Conservation (phyloP, 2,113 vertebrate genomes). For the Sula dactylatra region DNA sequence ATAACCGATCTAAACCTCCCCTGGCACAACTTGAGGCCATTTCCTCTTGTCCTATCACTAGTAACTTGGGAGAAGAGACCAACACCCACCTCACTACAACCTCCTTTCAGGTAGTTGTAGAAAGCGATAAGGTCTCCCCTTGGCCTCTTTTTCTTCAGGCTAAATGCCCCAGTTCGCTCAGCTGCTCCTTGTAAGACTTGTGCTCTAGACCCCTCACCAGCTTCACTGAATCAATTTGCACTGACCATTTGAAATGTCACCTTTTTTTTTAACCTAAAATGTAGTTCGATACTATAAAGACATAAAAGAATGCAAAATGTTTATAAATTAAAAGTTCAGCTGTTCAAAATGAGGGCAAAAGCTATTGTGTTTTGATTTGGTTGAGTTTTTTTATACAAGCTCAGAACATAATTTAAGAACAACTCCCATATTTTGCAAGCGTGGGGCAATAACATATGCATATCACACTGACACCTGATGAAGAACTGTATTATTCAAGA, state of each 20-base stretch:
- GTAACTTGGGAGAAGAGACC: too few relatives aligned
- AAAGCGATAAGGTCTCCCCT: too few relatives aligned
- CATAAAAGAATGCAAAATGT: not conserved
- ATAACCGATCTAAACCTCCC: too few relatives aligned
- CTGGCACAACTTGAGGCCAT: too few relatives aligned
- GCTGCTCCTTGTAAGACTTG: too few relatives aligned
- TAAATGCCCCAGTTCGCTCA: too few relatives aligned
- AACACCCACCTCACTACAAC: too few relatives aligned
- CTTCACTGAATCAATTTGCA: not conserved
- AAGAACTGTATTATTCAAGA: not conserved
- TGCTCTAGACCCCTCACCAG: too few relatives aligned
- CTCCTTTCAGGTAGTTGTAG: too few relatives aligned
- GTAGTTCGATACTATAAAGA: not conserved
- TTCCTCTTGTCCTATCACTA: too few relatives aligned
- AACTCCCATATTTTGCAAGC: not conserved
- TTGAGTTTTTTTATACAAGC: not conserved
- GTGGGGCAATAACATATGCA: not conserved
- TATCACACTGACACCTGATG: not conserved
- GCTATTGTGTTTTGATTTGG: not conserved
- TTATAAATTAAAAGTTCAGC: not conserved
- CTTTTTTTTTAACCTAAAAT: not conserved
- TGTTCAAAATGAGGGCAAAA: not conserved
- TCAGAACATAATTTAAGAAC: not conserved
- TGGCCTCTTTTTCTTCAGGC: too few relatives aligned
- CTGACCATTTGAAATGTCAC: not conserved